These are phyloP conservation scores for Holcopasites calliopsidis DNA, from an alignment of 1,140 invertebrate species.

Conservation along the genomic window DNA sequence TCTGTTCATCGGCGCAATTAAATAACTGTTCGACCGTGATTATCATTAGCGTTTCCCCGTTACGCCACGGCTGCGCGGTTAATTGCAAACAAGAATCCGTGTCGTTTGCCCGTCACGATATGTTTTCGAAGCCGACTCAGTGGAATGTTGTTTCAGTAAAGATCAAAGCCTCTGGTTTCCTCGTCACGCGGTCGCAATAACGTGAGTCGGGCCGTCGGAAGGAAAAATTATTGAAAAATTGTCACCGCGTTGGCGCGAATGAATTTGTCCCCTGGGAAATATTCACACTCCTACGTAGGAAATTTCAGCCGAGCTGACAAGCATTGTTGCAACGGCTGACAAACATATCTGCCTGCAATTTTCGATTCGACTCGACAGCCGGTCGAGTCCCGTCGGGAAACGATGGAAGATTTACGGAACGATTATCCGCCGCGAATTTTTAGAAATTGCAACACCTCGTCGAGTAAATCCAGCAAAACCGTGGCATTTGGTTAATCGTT, in stretches of 20 bases:
- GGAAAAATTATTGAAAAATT: constrained; percentile 31
- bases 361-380: not conserved
- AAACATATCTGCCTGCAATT: not conserved
- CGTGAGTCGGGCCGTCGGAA: not conserved
- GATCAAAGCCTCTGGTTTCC: not conserved
- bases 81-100: not conserved
- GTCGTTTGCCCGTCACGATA: not conserved
- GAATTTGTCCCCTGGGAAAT: constrained; percentile 5
- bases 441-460: no score
- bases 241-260: not conserved
- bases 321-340: not conserved
- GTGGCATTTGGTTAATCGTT: not conserved
- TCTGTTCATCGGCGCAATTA: not conserved
- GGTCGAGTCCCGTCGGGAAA: not conserved
- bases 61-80: not conserved
- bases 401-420: not conserved
- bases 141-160: no score
- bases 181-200: not conserved
- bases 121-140: not conserved
- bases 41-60: constrained; percentile 4
- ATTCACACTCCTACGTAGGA: not conserved
- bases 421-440: not conserved
- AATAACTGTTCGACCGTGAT: not conserved
- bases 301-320: not conserved
- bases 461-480: no score